These are phyloP conservation scores for Cryptotis parvus DNA, from an alignment of 2,113 vertebrate genomes.

Conservation along the genomic window DNA sequence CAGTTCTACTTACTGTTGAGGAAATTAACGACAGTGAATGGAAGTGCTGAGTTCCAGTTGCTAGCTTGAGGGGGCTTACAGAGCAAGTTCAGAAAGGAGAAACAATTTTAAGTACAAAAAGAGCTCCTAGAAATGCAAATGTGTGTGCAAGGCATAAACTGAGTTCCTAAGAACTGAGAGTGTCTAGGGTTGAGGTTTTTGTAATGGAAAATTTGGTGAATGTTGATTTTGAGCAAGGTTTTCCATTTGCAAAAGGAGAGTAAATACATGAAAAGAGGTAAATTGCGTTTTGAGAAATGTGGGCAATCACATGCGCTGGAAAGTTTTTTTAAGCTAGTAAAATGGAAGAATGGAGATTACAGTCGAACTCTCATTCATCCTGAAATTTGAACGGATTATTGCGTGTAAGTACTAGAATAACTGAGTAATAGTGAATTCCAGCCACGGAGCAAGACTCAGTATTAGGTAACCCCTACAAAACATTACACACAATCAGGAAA, in stretches of 20 bases:
- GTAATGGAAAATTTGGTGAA: constrained; percentile 13
- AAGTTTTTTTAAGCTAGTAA: constrained; percentile 39
- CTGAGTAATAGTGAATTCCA: background rate
- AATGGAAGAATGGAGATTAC: background rate
- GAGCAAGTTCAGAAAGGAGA: constrained; percentile 21
- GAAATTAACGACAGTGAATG: constrained; percentile 53
- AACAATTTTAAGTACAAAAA: constrained; percentile 35
- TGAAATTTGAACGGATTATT: background rate
- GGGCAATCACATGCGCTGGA: background rate
- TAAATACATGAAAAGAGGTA: constrained; percentile 31
- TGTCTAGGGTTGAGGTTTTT: constrained; percentile 11
- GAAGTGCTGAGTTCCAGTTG: constrained; percentile 22
- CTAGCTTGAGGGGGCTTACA: background rate
- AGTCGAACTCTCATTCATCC: background rate
- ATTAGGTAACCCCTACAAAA: background rate
- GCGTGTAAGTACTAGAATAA: background rate
- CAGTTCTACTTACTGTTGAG: constrained; percentile 24
- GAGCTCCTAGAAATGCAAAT: constrained; percentile 45
- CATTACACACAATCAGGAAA: background rate
- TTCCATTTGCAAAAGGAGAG: constrained; percentile 33
- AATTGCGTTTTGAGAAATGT: background rate
- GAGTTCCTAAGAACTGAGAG: background rate
- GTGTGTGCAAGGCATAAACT: background rate
- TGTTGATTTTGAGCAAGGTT: constrained; percentile 29
- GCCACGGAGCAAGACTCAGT: background rate